These are phyloP conservation scores for Phalloptychus januarius DNA, from an alignment of 2,797 vertebrate species.

Conservation along the genomic window DNA sequence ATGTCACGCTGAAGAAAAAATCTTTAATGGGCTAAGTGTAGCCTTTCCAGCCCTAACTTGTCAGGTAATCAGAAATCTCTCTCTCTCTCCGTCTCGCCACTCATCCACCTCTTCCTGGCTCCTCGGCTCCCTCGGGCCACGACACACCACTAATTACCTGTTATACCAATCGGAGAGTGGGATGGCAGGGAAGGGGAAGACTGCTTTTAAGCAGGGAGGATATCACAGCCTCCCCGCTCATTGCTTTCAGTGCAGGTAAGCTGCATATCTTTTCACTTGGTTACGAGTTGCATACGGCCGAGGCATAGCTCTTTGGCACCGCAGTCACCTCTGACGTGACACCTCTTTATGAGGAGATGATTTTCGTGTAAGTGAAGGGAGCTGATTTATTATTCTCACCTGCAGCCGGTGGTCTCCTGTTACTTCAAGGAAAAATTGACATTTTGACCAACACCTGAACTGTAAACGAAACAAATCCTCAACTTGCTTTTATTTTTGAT, in stretches of 20 bases:
- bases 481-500: constrained; percentile 2
- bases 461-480: neutral
- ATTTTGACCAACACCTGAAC: constrained; percentile 22
- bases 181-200: constrained; percentile 84
- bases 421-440: constrained; percentile 42
- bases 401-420: constrained; percentile 27
- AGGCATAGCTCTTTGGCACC: constrained; percentile 43
- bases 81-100: constrained; percentile 69
- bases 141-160: constrained; percentile 94
- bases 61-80: constrained; percentile 96
- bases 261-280: constrained; percentile 64
- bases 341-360: constrained; percentile 64
- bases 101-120: constrained; percentile 63
- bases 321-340: constrained; percentile 65
- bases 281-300: constrained; percentile 47
- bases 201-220: constrained; percentile 83
- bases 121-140: constrained; percentile 82
- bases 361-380: constrained; percentile 60
- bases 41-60: constrained; percentile 98
- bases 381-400: constrained; percentile 47
- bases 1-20: constrained; percentile 95
- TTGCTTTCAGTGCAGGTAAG: constrained; percentile 35
- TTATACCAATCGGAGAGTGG: constrained; percentile 88
- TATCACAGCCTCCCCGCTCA: constrained; percentile 65
- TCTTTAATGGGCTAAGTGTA: constrained; percentile 99